Conservation (phyloP, 2,113 vertebrate genomes). For the Zootoca vivipara region DNA sequence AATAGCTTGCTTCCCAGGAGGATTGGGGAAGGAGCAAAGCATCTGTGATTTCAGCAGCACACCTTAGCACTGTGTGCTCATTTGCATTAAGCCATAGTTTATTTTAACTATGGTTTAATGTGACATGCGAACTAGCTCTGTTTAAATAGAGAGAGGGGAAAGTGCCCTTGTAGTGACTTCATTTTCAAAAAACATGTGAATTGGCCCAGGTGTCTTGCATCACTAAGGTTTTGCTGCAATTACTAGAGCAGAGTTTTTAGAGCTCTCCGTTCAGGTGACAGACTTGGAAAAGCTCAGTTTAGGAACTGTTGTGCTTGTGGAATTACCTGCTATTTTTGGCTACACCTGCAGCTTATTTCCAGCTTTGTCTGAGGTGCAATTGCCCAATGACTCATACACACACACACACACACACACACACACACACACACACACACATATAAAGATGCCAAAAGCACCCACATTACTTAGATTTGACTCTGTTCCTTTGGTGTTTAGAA, state of each 20-base stretch:
- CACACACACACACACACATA: no score
- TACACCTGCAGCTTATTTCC: neutral
- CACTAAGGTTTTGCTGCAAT: neutral
- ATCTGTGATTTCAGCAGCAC: no score
- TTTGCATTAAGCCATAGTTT: no score
- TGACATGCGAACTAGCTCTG: no score
- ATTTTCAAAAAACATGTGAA: constrained; percentile 21
- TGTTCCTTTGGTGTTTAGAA: neutral
- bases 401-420: no score
- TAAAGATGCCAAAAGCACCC: neutral
- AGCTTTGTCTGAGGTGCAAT: neutral
- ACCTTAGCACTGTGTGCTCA: no score
- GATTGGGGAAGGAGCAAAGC: no score
- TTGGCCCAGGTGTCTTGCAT: neutral
- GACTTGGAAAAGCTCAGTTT: neutral
- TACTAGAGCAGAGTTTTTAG: neutral
- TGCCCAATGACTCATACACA: neutral
- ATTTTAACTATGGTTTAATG: no score
- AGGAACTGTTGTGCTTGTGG: neutral
- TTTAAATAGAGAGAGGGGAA: neutral
- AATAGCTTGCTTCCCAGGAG: no score
- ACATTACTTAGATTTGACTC: neutral
- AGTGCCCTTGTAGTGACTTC: neutral
- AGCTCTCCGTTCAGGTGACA: neutral
- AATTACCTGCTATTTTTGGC: neutral